These are phyloP conservation scores for Stenoptilia bipunctidactyla DNA, from an alignment of 2,888 invertebrate genomes.

Conservation along the genomic window DNA sequence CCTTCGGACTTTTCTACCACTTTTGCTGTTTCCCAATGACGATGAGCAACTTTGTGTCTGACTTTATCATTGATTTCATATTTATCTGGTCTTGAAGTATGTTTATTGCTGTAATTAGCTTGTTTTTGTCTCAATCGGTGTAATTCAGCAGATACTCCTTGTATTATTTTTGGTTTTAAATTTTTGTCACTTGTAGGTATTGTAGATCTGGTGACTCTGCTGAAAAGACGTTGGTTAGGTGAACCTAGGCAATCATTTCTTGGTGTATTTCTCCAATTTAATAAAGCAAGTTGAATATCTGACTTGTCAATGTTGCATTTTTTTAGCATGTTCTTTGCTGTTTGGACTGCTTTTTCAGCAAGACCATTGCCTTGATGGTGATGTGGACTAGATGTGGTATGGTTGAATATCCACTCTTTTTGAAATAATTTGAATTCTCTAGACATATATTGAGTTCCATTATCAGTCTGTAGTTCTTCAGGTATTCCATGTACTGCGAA, in stretches of 20 bases:
- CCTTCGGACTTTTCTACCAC: conserved; percentile 10
- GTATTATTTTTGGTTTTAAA: too few species aligned
- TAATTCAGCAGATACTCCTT: too few species aligned
- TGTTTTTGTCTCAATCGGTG: too few species aligned
- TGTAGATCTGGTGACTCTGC: too few species aligned
- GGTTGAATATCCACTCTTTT: not conserved
- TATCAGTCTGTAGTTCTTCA: conserved; percentile 1
- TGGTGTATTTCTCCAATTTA: conserved; percentile 2
- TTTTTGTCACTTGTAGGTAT: too few species aligned
- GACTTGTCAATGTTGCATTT: conserved; percentile 1
- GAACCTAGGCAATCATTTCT: too few species aligned
- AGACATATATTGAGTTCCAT: conserved; percentile 3
- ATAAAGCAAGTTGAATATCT: not conserved
- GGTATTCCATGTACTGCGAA: conserved; percentile 2
- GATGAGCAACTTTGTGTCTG: conserved; percentile 12
- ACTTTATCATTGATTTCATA: conserved; percentile 10
- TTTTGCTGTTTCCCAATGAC: conserved; percentile 13
- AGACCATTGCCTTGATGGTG: conserved; percentile 9
- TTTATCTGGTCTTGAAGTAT: conserved; percentile 6
- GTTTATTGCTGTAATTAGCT: too few species aligned
- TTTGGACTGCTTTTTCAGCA: conserved; percentile 7
- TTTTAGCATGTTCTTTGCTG: conserved; percentile 6
- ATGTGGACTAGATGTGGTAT: conserved; percentile 6
- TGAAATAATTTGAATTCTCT: not conserved
- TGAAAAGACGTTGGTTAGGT: too few species aligned